Evolutionary conservation across 1,140 invertebrate species (phyloP).

Genomic region (Aphis gossypii): DNA sequence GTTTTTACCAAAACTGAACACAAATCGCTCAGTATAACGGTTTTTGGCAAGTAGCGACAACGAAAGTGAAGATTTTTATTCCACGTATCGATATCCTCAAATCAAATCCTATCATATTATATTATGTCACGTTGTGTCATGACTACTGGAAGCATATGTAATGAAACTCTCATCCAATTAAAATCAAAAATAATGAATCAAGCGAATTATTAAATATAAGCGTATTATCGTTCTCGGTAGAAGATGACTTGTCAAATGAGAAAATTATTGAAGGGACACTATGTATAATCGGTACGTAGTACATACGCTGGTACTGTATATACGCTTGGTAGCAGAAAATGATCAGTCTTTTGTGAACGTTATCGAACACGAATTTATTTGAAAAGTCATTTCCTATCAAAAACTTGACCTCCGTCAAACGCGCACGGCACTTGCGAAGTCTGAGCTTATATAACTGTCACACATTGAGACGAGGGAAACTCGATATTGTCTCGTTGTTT

Average conservation of each 20-base stretch:
- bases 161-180: neutral
- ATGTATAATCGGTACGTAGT: neutral
- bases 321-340: neutral
- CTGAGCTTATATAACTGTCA: slow-evolving; percentile 30
- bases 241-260: neutral
- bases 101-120: neutral
- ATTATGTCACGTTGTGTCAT: neutral
- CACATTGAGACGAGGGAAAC: neutral
- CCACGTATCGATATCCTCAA: neutral
- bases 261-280: neutral
- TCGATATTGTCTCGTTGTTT: neutral
- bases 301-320: neutral
- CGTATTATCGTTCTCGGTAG: neutral
- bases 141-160: neutral
- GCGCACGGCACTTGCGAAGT: neutral
- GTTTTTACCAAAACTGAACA: neutral
- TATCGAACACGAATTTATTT: neutral
- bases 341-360: slow-evolving; percentile 7
- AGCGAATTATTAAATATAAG: neutral
- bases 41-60: neutral
- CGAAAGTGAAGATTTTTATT: neutral
- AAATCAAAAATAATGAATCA: neutral
- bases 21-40: neutral
- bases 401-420: slow-evolving; percentile 24
- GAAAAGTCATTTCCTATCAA: neutral